These are phyloP conservation scores for Scaptomyza parva DNA, from an alignment of 2,888 invertebrate genomes.

Conservation along the genomic window DNA sequence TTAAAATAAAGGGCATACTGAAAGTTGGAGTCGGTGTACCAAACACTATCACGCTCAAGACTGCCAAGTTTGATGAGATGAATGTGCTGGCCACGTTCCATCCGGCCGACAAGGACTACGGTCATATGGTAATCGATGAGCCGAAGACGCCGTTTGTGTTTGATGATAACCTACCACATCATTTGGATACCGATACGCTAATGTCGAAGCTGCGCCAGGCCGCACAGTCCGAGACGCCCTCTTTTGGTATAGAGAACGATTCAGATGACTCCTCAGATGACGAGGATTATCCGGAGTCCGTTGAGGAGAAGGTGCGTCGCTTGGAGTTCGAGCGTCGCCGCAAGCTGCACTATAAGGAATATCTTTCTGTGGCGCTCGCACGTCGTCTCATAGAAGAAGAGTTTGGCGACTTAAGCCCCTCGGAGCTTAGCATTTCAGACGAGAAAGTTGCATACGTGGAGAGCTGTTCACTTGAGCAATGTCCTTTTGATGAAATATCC, in stretches of 20 bases:
- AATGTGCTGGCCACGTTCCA: constrained; percentile 99
- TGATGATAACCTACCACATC: constrained; percentile 86
- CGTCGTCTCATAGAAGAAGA: constrained; percentile 95
- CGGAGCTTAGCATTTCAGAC: constrained; percentile 50
- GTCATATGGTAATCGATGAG: constrained; percentile 99
- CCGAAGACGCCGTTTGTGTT: constrained; percentile 96
- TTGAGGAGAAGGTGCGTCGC: constrained; percentile 88
- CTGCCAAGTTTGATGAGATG: constrained; percentile 97
- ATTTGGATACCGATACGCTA: constrained; percentile 89
- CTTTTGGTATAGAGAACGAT: constrained; percentile 81
- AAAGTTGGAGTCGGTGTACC: constrained; percentile 6
- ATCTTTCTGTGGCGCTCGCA: constrained; percentile 95
- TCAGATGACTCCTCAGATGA: constrained; percentile 86
- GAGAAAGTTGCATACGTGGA: not conserved
- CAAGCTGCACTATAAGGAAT: constrained; percentile 98
- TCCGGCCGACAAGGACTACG: constrained; percentile 99
- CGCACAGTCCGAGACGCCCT: constrained; percentile 82
- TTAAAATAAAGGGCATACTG: constrained; percentile 51
- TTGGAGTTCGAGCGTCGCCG: constrained; percentile 95
- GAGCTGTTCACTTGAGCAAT: constrained; percentile 22
- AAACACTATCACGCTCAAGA: constrained; percentile 12
- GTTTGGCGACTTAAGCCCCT: constrained; percentile 91
- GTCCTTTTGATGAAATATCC: not conserved
- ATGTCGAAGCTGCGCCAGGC: constrained; percentile 88
- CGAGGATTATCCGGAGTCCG: constrained; percentile 87